Base-by-base conservation (phyloP, 2,113 vertebrate genomes). In the Uria aalge region DNA sequence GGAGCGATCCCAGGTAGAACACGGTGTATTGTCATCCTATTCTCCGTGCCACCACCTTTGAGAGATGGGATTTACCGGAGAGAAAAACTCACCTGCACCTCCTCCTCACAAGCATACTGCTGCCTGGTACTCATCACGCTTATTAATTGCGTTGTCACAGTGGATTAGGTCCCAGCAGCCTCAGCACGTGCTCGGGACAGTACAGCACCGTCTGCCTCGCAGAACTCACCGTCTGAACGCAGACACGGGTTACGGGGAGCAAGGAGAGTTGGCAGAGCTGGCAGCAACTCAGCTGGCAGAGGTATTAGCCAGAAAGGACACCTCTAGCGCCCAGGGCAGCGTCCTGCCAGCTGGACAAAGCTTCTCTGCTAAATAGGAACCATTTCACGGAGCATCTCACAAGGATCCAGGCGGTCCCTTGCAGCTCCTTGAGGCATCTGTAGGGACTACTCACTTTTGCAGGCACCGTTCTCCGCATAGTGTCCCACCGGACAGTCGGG, bases 391-490 rank as follows among this genome's bases (percentile, higher is more conserved):
- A 12, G 34, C 13, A 3, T 3, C 11, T 50, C 1, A 0, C 34
- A 4, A 11, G 50, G 77, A 12, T 5, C 9, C 59, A 38, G 22
- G 53, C 1, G 4, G 57, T 10, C 27, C 47, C 56, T 17, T 2
- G 41, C 38, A n/a, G 60, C 21, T 17, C 2, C 26, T 2, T 0
- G 30, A 47, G n/a, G 32, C 3, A 12, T 6, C 22, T 34, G 32
- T 7, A 19, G 57, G 47, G 34, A 40, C 13, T 92, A 98, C 99
- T 99, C 97, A 99, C 99, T 96, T 94, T 97, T 97, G 98, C 99
- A 99, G 94, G 98, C 97, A 9, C 99, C 98, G 0, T 83, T 96
- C 34, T 97, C 85, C 3, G 47, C 15, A 5, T 98, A 98, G 97
- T 97, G 96, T 23, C 98, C 99, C 3, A 6, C 17, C 0, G 99